Conservation (phyloP, 2,888 invertebrate genomes). For the Temnothorax ravouxi region DNA sequence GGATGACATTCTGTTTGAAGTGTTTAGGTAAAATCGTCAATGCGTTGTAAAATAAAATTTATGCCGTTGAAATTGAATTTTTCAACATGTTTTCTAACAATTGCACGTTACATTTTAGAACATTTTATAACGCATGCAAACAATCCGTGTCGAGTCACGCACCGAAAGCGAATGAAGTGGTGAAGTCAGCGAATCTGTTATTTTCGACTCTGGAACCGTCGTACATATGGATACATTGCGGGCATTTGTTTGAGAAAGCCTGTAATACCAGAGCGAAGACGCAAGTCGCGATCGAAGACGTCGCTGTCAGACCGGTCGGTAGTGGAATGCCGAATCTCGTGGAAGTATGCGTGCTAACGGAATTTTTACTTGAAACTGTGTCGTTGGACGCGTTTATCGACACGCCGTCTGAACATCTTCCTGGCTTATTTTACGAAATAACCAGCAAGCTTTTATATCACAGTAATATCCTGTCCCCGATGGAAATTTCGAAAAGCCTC, state of each 20-base stretch:
- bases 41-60: background rate
- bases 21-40: constrained; percentile 88
- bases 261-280: constrained; percentile 84
- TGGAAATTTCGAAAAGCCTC: constrained; percentile 90
- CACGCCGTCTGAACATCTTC: constrained; percentile 92
- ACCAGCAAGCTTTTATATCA: constrained; percentile 89
- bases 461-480: constrained; percentile 87
- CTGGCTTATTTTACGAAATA: constrained; percentile 91
- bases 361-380: constrained; percentile 92
- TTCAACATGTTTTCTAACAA: constrained; percentile 9
- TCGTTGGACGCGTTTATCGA: constrained; percentile 92
- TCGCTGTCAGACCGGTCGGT: constrained; percentile 87
- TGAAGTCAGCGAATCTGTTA: constrained; percentile 94
- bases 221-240: constrained; percentile 94
- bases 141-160: constrained; percentile 74
- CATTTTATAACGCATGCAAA: constrained; percentile 84
- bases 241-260: constrained; percentile 89
- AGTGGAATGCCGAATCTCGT: constrained; percentile 89
- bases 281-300: constrained; percentile 77
- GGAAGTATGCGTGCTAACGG: constrained; percentile 91
- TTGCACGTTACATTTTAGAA: constrained; percentile 70
- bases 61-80: background rate
- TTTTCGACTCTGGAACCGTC: constrained; percentile 94
- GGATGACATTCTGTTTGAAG: constrained; percentile 92
- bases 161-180: constrained; percentile 89